Base-by-base conservation (phyloP, 2,113 vertebrate genomes). In the Chrysemys picta region DNA sequence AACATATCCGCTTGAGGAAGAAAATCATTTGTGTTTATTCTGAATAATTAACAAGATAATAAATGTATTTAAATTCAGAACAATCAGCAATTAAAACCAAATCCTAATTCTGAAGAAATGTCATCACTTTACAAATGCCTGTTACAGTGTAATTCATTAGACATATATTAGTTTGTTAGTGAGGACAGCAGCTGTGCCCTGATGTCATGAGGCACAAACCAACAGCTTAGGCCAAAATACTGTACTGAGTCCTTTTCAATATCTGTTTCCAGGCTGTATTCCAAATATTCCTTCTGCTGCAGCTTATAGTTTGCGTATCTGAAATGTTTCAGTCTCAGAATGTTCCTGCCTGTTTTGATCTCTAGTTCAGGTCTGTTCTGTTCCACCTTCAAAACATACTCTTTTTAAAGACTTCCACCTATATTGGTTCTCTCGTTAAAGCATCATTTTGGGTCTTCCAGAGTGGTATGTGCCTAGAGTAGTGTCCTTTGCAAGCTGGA, bases 161-260 rank as follows among this genome's bases (percentile, higher is more conserved):
- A 19, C 52, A 2, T 8, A 56, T 75, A 31, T 89, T 62, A 9
- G 59, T 88, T 85, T 31, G 65, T 86, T 89, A 52, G 92, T 54
- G 80, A 89, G 80, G 88, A 80, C 80, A 75, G 83, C 88, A 93
- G 90, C 88, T 95, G 90, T 89, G 88, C 82, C 88, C 92, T 91
- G 85, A 0, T 91, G 79, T 5, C 52, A 52, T 84, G 56, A 91
- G 82, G 83, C 88, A 47, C 86, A 82, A 76, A 84, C 84, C 82
- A 84, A 80, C 29, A 80, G 72, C 83, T 94, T 53, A n/a, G 87
- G 56, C 80, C 87, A 94, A 88, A 88, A 76, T 8, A 35, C 56
- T 10, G 5, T 42, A 6, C 62, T 91, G 38, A n/a, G 56, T 52
- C 80, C 81, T 91, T 69, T 42, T 31, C 91, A 3, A 1, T 80